phyloP scores from a whole-genome alignment of 2,888 invertebrate genomes.

The Bimastos eiseni region DNA sequence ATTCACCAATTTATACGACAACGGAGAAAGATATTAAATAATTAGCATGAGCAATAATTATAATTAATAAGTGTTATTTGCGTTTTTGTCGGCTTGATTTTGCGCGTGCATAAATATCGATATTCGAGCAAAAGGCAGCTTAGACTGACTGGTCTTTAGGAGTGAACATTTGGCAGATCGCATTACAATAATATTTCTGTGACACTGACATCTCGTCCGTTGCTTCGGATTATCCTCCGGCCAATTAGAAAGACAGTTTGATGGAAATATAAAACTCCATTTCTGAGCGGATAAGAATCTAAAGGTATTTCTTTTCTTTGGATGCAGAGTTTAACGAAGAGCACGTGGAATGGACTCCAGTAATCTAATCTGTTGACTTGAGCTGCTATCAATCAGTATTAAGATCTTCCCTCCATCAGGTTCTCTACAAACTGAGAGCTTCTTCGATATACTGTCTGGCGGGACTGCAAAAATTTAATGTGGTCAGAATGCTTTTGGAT shows the following conservation, averaged over 20 bases:
- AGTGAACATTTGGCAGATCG: background rate
- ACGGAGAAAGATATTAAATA: background rate
- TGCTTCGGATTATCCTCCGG: background rate
- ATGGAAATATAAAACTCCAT: constrained; percentile 4
- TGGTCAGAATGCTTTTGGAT: background rate
- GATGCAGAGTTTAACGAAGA: background rate
- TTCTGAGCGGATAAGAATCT: background rate
- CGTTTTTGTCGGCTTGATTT: background rate
- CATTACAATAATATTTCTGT: background rate
- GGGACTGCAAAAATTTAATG: background rate
- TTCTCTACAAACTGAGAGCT: background rate
- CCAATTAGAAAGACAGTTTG: background rate
- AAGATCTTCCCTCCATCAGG: background rate
- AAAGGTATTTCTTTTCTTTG: background rate
- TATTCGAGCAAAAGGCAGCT: background rate
- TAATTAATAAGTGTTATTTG: background rate
- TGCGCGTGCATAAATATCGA: background rate
- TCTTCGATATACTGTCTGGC: background rate
- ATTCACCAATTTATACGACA: background rate
- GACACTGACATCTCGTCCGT: background rate
- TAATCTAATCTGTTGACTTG: background rate
- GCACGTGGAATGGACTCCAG: background rate
- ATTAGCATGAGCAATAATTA: background rate
- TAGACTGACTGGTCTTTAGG: background rate
- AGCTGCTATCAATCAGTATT: constrained; percentile 2